Evolutionary conservation across 2,113 vertebrate species (phyloP), one percentile per base, ranked within the genome.

Genomic region (Paradoxurus hermaphroditus): DNA sequence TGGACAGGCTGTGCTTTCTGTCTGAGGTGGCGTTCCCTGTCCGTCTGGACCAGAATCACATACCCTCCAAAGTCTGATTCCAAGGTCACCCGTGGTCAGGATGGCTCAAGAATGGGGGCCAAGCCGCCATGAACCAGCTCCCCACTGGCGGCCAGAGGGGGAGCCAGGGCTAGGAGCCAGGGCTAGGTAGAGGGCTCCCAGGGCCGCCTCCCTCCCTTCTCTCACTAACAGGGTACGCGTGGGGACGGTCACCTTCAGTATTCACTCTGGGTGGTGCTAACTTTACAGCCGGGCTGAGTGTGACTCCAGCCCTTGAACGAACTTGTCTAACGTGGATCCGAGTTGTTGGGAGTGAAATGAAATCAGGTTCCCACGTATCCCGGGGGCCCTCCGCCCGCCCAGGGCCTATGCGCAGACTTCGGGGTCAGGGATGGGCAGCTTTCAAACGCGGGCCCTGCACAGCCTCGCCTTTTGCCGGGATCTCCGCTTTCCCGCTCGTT

Each of bases 331-430:
- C 7, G 0, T 8, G 77, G 89, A 89, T 97, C 79, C 49, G 53
- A 41, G 67, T 49, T 91, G 18, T 70, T 86, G 3, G 72, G 78
- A 96, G 95, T 98, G 92, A 98, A 97, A 96, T 96, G 96, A 96
- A 98, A 98, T 77, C 87, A 59, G 89, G 94, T 97, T 98, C 97
- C 97, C 97, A 46, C 96, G 97, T 95, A 89, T 81, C 88, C 94
- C 41, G 86, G 83, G 94, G 95, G 95, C 97, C 92, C 89, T 68
- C 41, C 59, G 53, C 84, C 41, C 46, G 44, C 19, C 77, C 53
- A 75, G 95, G 2, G n/a, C 95, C 97, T 98, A 97, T 98, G 96
- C 97, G 97, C 96, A 97, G 96, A 83, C 11, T 94, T 95, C 94
- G 49, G 86, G 91, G 95, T 93, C 93, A 94, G 91, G 88, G 78